These are phyloP conservation scores for Ennomos quercinarius DNA, from an alignment of 2,888 invertebrate genomes.

Conservation along the genomic window DNA sequence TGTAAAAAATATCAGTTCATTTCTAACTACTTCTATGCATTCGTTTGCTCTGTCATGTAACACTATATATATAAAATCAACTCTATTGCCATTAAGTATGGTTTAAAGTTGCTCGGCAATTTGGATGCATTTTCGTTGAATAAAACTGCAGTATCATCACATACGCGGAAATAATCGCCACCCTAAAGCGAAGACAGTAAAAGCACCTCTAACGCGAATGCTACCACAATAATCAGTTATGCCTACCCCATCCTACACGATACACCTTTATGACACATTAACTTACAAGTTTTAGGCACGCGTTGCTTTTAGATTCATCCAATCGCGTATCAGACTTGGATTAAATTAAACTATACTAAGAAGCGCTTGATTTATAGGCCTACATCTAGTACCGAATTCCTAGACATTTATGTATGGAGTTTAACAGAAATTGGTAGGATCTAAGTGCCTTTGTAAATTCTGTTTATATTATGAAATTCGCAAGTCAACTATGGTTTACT, in stretches of 20 bases:
- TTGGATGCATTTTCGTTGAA: too few species aligned
- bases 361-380: constrained; percentile 33
- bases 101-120: too few species aligned
- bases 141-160: not conserved
- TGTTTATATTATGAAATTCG: constrained; percentile 1
- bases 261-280: constrained; percentile 24
- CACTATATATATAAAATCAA: not conserved
- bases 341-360: constrained; percentile 31
- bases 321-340: constrained; percentile 36
- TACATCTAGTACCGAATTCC: constrained; percentile 22
- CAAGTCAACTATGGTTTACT: too few species aligned
- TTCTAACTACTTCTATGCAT: constrained; percentile 12
- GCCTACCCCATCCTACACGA: constrained; percentile 45
- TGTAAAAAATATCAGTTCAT: constrained; percentile 11
- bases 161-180: not conserved
- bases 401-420: not conserved
- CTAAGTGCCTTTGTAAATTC: not conserved
- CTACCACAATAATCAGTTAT: constrained; percentile 67
- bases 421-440: constrained; percentile 1
- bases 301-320: constrained; percentile 11
- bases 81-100: too few species aligned
- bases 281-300: constrained; percentile 36
- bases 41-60: not conserved
- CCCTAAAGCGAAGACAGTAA: constrained; percentile 19
- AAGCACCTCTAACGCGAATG: constrained; percentile 51